Conservation (phyloP, 2,888 invertebrate species). For the Dorcus parallelipipedus region DNA sequence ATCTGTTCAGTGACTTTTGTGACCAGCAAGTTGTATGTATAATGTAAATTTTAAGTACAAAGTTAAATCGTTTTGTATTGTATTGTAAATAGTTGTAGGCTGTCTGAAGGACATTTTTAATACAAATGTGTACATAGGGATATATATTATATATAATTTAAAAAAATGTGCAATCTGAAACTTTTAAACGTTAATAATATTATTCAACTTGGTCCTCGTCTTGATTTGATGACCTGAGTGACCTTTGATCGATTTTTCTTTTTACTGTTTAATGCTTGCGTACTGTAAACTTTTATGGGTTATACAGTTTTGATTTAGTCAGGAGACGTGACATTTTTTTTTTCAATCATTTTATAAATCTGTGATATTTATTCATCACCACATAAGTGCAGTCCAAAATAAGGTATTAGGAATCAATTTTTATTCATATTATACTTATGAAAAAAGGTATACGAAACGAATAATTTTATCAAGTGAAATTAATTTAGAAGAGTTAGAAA, state of each 20-base stretch:
- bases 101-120: constrained; percentile 43
- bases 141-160: constrained; percentile 14
- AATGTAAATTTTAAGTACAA: constrained; percentile 48
- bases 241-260: not conserved
- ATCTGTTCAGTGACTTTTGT: constrained; percentile 31
- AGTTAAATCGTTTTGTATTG: constrained; percentile 42
- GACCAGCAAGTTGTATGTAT: constrained; percentile 33
- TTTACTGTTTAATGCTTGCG: constrained; percentile 4
- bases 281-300: not conserved
- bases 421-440: too few species aligned
- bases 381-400: too few species aligned
- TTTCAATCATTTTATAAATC: too few species aligned
- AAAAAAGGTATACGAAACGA: too few species aligned
- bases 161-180: constrained; percentile 40
- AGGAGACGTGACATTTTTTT: too few species aligned
- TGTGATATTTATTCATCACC: too few species aligned
- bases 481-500: too few species aligned
- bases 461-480: too few species aligned
- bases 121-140: constrained; percentile 41
- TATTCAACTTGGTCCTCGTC: constrained; percentile 7
- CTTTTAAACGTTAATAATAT: constrained; percentile 3
- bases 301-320: too few species aligned
- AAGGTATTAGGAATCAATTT: too few species aligned
- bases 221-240: not conserved
- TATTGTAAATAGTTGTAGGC: constrained; percentile 46